Base-by-base conservation (phyloP, 2,113 vertebrate species). In the Chroicocephalus ridibundus region DNA sequence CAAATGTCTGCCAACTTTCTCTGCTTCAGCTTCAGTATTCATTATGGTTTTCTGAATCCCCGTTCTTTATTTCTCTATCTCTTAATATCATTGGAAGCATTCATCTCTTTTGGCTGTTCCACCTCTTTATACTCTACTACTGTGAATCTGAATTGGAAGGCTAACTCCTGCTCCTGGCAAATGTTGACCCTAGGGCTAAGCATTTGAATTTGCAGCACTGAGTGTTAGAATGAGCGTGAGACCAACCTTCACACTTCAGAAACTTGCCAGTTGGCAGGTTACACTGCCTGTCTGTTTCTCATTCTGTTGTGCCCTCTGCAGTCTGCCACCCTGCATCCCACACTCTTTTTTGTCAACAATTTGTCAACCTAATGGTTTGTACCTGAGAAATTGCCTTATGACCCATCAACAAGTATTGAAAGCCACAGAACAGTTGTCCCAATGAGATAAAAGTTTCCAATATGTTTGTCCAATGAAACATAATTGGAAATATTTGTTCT, bases 191-290 rank as follows among this genome's bases (percentile, higher is more conserved):
- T 24, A 79, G 64, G 93, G 86, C 88, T 78, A 84, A 95, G 81
- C 46, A 3, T 81, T 88, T 97, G 91, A 91, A 96, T 91, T 84
- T 92, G 44, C 66, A 94, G n/a, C 64, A 79, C 82, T 84, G 81
- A 97, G 80, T 93, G 97, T 91, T 89, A 96, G 91, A 93, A 95
- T 70, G 92, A 92, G 95, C 96, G 96, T 95, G 95, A 97, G 96
- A 97, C 96, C 96, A 97, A 93, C 94, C 96, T 98, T 97, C 97
- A 96, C 96, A 92, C 97, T 97, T 94, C 88, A 96, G 82, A 92
- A 95, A 94, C 75, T 94, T 97, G 95, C 96, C 96, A 98, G 94
- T 94, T 98, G 97, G 96, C 97, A 95, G 88, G 94, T 94, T 95
- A 66, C 29, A 72, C 94, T 76, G 95, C 94, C 84, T 96, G 94